Conservation (phyloP, 2,797 vertebrate species). For the Tragelaphus eurycerus region DNA sequence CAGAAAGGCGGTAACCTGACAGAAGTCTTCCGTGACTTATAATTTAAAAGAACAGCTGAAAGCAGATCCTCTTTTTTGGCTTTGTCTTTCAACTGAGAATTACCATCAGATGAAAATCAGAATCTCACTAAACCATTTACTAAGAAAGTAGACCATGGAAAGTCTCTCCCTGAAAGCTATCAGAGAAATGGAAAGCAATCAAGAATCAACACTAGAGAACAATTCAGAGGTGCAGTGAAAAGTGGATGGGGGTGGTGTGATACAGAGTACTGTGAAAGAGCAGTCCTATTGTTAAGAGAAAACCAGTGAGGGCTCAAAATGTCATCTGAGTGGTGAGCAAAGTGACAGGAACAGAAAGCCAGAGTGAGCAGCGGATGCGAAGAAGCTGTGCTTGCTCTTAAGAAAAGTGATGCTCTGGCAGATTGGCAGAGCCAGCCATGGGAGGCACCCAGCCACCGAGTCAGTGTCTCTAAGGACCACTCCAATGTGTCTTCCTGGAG, state of each 20-base stretch:
- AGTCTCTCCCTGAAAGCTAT: constrained; percentile 38
- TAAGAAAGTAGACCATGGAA: constrained; percentile 51
- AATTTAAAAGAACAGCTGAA: constrained; percentile 40
- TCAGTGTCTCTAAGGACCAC: not conserved
- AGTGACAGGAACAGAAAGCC: not conserved
- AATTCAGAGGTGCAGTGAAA: constrained; percentile 52
- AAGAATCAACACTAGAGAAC: constrained; percentile 42
- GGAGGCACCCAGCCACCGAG: not conserved
- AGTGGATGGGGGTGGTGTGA: not conserved
- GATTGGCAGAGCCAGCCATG: not conserved
- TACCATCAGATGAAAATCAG: constrained; percentile 59
- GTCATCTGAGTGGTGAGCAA: not conserved
- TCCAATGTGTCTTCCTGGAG: not conserved
- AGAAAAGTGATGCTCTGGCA: not conserved
- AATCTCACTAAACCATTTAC: constrained; percentile 50
- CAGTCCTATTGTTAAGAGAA: constrained; percentile 1
- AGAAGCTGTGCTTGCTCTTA: not conserved
- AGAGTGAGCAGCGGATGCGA: not conserved
- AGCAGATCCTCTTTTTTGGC: not conserved
- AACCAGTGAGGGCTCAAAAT: constrained; percentile 9
- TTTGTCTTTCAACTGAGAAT: constrained; percentile 25
- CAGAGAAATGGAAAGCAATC: constrained; percentile 51
- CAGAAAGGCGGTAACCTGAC: constrained; percentile 23
- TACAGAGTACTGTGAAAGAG: not conserved
- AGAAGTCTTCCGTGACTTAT: constrained; percentile 7